Base-by-base conservation (phyloP, 2,888 invertebrate species). In the Xanthorhoe spadicearia region DNA sequence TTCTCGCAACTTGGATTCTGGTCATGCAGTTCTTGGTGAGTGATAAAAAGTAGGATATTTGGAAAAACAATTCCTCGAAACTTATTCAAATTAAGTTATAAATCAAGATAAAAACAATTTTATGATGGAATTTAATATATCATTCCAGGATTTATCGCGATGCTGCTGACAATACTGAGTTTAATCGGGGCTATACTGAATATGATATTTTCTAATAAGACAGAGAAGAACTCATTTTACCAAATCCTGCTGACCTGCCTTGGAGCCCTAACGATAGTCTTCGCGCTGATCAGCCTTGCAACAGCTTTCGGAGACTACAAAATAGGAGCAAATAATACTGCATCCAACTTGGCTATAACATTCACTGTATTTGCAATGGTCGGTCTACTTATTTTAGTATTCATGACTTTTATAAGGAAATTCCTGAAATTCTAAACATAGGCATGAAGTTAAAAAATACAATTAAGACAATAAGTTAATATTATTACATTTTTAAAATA, bases 21-120 rank as follows among this genome's bases (percentile, higher is more conserved):
- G 15, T 5, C 61, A 61, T 61, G 54, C 49, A 10, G 0, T 53
- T 2, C n/a, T 61, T 8, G 61, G 61, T 61, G 17, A 61, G 61
- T 54, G 23, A 23, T 23, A 1, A 23, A 23, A 23, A 23, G 23
- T 23, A 23, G 23, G 2, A 23, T 23, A 23, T 23, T 1, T 23
- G 23, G 3, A 43, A 13, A 43, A 43, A 43, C 32, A 32, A 6
- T 32, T 32, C 32, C 32, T 32, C 32, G 2, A 32, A 32, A 32
- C 32, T 7, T 32, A 32, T 32, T 5, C 6, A 32, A 32, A 32
- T 32, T 6, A 32, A 4, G 7, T 32, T 32, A 7, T 32, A 32
- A 32, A 32, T 32, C 32, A 32, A 13, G 38, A 13, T 43, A 43
- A 43, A 13, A 3, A 13, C 17, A 0, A 35, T 1, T 9, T 53